Conservation (phyloP, 2,888 invertebrate genomes). For the Thalpophila matura region DNA sequence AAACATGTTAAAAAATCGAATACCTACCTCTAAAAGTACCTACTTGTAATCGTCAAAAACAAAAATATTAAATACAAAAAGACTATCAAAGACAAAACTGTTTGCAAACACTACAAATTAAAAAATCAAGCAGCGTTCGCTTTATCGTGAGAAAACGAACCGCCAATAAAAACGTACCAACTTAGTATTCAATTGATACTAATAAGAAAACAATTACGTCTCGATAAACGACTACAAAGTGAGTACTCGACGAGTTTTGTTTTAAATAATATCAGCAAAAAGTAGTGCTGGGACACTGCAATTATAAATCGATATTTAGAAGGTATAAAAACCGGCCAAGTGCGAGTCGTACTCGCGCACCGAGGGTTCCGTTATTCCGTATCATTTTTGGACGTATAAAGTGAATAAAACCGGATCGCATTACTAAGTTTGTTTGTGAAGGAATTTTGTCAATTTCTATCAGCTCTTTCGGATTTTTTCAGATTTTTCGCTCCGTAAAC, state of each 20-base stretch:
- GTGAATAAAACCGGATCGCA: too few species aligned
- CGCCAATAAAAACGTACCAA: conserved; percentile 32
- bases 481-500: too few species aligned
- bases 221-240: conserved; percentile 49
- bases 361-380: too few species aligned
- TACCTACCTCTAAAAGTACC: too few species aligned
- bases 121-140: conserved; percentile 35
- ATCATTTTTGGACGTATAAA: too few species aligned
- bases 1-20: too few species aligned
- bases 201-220: conserved; percentile 64
- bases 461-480: too few species aligned
- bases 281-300: conserved; percentile 19
- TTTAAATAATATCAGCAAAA: conserved; percentile 42
- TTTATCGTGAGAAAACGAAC: conserved; percentile 52
- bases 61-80: too few species aligned
- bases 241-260: conserved; percentile 41
- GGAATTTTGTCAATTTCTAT: too few species aligned
- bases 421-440: too few species aligned
- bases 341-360: too few species aligned
- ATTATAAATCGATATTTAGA: conserved; percentile 29
- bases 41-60: too few species aligned
- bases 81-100: conserved; percentile 4
- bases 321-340: conserved; percentile 3
- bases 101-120: conserved; percentile 22
- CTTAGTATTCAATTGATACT: conserved; percentile 60